Percentiles rank a stretch among this genome's conserved stretches.
Conservation (phyloP, 2,888 invertebrate genomes). For the Chaitophorus viminalis region DNA sequence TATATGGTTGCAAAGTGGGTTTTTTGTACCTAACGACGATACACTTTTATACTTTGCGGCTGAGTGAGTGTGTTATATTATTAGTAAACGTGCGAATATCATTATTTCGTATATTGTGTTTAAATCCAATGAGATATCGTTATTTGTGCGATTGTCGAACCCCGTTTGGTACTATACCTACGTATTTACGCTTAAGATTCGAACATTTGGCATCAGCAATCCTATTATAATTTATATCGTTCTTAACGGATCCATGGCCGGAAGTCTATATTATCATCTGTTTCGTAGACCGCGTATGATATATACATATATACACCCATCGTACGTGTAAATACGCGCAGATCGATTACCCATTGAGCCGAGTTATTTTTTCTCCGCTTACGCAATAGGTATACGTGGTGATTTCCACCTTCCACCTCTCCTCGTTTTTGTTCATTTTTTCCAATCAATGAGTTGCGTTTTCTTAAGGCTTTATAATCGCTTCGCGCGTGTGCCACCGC, state of each 20-base stretch:
- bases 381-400: neutral
- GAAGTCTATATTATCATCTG: neutral
- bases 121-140: neutral
- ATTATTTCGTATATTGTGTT: too few species aligned
- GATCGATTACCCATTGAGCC: neutral
- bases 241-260: neutral
- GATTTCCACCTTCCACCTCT: neutral
- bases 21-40: neutral
- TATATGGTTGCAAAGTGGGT: neutral
- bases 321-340: neutral
- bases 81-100: too few species aligned
- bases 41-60: too few species aligned
- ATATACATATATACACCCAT: too few species aligned
- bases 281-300: neutral
- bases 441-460: neutral
- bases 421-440: neutral
- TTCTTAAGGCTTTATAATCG: constrained; percentile 20
- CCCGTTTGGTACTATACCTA: neutral
- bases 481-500: neutral
- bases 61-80: neutral
- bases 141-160: neutral
- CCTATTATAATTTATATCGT: neutral
- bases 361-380: neutral
- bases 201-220: neutral
- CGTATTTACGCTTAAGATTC: neutral